Conservation (phyloP, 2,113 vertebrate genomes). For the Datnioides undecimradiatus region DNA sequence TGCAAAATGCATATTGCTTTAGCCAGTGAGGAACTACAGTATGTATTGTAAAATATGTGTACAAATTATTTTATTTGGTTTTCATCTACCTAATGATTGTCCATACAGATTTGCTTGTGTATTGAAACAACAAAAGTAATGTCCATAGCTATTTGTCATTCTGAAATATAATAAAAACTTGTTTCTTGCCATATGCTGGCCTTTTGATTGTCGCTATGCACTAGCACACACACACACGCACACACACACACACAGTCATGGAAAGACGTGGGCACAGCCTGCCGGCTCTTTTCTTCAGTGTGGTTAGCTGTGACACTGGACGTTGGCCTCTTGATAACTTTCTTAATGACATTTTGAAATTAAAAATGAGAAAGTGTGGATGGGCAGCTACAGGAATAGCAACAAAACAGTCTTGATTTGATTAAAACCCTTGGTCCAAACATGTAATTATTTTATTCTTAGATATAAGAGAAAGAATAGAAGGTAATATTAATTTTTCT, state of each 20-base stretch:
- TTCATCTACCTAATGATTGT: constrained; percentile 92
- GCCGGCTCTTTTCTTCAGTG: neutral
- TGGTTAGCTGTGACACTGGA: constrained; percentile 19
- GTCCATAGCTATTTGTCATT: constrained; percentile 95
- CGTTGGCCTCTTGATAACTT: neutral
- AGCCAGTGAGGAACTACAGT: constrained; percentile 87
- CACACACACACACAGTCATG: neutral
- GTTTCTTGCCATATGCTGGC: constrained; percentile 72
- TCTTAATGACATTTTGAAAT: constrained; percentile 30
- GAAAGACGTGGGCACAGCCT: constrained; percentile 5
- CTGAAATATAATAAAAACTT: constrained; percentile 86
- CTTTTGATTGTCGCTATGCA: constrained; percentile 3
- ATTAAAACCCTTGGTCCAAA: constrained; percentile 32
- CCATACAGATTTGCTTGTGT: constrained; percentile 94
- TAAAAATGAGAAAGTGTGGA: neutral
- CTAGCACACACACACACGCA: neutral
- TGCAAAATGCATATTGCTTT: constrained; percentile 91
- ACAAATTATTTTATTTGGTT: constrained; percentile 95
- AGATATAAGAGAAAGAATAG: neutral
- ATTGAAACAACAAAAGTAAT: constrained; percentile 89
- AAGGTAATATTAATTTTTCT: neutral
- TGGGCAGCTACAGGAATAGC: constrained; percentile 5
- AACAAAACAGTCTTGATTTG: neutral
- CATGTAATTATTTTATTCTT: constrained; percentile 29
- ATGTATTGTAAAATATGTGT: constrained; percentile 96